Evolutionary conservation across 2,113 vertebrate species (phyloP), one percentile per base, ranked within the genome.

Genomic region (Aleadryas rufinucha): DNA sequence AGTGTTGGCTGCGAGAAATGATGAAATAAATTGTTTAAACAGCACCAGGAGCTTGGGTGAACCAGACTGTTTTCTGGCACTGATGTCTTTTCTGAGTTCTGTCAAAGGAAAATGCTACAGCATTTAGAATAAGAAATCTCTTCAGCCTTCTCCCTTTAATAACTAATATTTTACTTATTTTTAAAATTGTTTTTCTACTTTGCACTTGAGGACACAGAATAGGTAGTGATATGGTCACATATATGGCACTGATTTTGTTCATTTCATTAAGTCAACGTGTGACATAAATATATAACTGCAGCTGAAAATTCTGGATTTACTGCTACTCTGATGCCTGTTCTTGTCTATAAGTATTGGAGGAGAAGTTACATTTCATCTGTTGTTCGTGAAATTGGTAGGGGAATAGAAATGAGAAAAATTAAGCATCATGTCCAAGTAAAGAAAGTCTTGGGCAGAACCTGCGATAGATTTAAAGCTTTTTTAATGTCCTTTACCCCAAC

Each of bases 1-100:
- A 83, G 63, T 90, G 49, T 27, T 90, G 54, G 84, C 72, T 79
- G 35, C 0, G 2, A 89, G 69, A 94, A 84, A 81, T 49, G 33
- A 82, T 86, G 65, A 82, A 93, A 90, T 64, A 93, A 69, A 86
- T 68, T 89, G 53, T 75, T 94, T 82, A 92, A 95, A 78, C 44
- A 61, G 50, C 16, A 7, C 30, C 60, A 84, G 64, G 45, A 93
- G 35, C 60, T 72, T 84, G n/a, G n/a, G 53, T 76, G 87, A 91
- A 57, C 54, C 45, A 44, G 57, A 59, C 21, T 9, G 1, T 65
- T 15, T 68, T 91, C 84, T 95, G 80, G 30, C 35, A 74, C 35
- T 26, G 66, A 13, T 79, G 8, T 54, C 30, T 30, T 66, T 65
- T 87, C 57, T 89, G 70, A 7, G 7, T 49, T 92, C 69, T 71